Evolutionary conservation across 2,888 invertebrate genomes (phyloP).

Genomic region (Melieria crassipennis): DNA sequence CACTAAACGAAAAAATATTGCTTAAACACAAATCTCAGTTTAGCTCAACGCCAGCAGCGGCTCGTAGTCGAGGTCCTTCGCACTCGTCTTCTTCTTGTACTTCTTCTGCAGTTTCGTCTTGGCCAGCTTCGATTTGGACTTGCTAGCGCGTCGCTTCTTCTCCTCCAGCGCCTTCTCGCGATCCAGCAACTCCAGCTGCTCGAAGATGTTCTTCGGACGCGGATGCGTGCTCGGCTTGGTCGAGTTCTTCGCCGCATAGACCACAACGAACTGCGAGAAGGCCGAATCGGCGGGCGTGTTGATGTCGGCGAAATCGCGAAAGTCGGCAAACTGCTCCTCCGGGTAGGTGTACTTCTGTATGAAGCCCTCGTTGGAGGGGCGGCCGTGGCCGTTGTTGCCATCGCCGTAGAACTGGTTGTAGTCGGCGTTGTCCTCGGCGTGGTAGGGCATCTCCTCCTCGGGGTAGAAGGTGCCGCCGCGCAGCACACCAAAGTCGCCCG

Average conservation of each 20-base stretch:
- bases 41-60: conserved; percentile 65
- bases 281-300: conserved; percentile 84
- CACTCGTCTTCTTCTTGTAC: conserved; percentile 65
- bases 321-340: conserved; percentile 88
- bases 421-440: conserved; percentile 68
- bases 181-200: conserved; percentile 80
- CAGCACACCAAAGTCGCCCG: conserved; percentile 88
- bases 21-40: conserved; percentile 41
- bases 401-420: conserved; percentile 68
- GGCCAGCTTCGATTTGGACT: conserved; percentile 74
- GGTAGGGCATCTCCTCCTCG: conserved; percentile 74
- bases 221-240: conserved; percentile 66
- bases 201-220: conserved; percentile 83
- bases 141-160: conserved; percentile 65
- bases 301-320: conserved; percentile 90
- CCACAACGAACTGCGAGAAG: conserved; percentile 84
- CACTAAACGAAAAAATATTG: conserved; percentile 1
- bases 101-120: conserved; percentile 68
- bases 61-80: conserved; percentile 63
- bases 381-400: conserved; percentile 77
- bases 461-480: conserved; percentile 87
- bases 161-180: conserved; percentile 66
- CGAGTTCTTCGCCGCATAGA: conserved; percentile 83
- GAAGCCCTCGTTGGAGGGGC: conserved; percentile 72
- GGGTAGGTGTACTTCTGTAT: conserved; percentile 75